Evolutionary conservation across 2,888 invertebrate species (phyloP).

Genomic region (Steinernema scapterisci): DNA sequence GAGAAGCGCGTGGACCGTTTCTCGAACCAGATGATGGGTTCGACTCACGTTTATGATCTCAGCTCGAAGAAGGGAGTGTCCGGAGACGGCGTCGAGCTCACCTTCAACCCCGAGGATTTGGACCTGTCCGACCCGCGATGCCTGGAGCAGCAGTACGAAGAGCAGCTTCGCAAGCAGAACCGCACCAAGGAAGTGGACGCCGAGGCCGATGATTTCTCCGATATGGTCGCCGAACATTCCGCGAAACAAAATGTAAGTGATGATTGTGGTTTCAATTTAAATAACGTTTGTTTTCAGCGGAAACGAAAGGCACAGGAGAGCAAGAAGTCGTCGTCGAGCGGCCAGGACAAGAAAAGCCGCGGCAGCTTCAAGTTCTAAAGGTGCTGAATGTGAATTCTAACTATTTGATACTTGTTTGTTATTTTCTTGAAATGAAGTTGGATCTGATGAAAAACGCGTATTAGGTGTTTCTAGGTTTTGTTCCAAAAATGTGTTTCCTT

Average conservation of each 20-base stretch:
- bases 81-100: slow-evolving; percentile 79
- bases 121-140: slow-evolving; percentile 74
- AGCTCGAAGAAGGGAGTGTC: slow-evolving; percentile 68
- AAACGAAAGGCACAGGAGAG: slow-evolving; percentile 65
- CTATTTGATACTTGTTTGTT: slow-evolving; percentile 32
- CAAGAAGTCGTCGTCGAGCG: slow-evolving; percentile 54
- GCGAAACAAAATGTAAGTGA: slow-evolving; percentile 84
- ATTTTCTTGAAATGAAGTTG: background rate
- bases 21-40: slow-evolving; percentile 79
- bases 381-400: background rate
- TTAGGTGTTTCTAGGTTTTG: no score
- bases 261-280: background rate
- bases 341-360: slow-evolving; percentile 58
- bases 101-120: slow-evolving; percentile 84
- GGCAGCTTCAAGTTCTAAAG: slow-evolving; percentile 67
- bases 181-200: slow-evolving; percentile 42
- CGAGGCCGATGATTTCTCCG: slow-evolving; percentile 89
- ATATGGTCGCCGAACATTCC: slow-evolving; percentile 97
- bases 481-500: no score
- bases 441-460: no score
- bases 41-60: slow-evolving; percentile 96
- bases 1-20: slow-evolving; percentile 89
- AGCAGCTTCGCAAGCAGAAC: slow-evolving; percentile 90
- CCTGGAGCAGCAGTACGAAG: slow-evolving; percentile 92
- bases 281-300: slow-evolving; percentile 57